Percentiles rank a stretch among this genome's conserved stretches.
These are phyloP conservation scores for Scarus forsteni DNA, from an alignment of 2,797 vertebrate species.

Conservation along the genomic window DNA sequence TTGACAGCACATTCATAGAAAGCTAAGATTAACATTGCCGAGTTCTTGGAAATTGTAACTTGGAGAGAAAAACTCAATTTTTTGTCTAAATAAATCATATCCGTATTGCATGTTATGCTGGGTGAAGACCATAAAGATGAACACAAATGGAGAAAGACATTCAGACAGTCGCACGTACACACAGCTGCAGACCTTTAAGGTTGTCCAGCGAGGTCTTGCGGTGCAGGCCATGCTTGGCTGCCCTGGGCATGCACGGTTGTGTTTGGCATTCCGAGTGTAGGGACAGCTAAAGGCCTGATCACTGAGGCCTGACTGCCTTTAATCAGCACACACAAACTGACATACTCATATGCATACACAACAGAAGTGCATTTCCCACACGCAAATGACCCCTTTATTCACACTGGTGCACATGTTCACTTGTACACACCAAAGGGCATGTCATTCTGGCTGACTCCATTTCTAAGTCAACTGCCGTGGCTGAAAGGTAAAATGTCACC, in stretches of 20 bases:
- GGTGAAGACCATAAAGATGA: conserved; percentile 16
- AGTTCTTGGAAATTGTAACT: conserved; percentile 11
- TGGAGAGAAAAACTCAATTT: conserved; percentile 3
- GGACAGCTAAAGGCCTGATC: conserved; percentile 77
- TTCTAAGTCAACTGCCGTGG: conserved; percentile 58
- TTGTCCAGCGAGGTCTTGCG: conserved; percentile 51
- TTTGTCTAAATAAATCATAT: not conserved
- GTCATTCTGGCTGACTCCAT: conserved; percentile 60
- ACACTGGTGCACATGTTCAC: conserved; percentile 4
- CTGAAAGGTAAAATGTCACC: conserved; percentile 75
- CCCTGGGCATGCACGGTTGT: conserved; percentile 78
- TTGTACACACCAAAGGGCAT: conserved; percentile 30
- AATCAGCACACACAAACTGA: conserved; percentile 72
- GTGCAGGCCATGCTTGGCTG: conserved; percentile 72
- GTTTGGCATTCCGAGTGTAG: conserved; percentile 81
- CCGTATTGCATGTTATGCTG: conserved; percentile 25
- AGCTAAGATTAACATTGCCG: not conserved
- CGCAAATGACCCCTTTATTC: conserved; percentile 31
- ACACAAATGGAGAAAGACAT: conserved; percentile 18
- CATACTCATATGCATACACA: conserved; percentile 61
- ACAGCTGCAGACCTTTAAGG: conserved; percentile 61
- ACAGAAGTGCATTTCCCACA: conserved; percentile 26
- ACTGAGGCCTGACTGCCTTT: conserved; percentile 80
- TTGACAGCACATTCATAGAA: too few species aligned
- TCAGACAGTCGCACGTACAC: conserved; percentile 25